Evolutionary conservation across 2,113 vertebrate species (phyloP).

Genomic region (Heteronetta atricapilla): DNA sequence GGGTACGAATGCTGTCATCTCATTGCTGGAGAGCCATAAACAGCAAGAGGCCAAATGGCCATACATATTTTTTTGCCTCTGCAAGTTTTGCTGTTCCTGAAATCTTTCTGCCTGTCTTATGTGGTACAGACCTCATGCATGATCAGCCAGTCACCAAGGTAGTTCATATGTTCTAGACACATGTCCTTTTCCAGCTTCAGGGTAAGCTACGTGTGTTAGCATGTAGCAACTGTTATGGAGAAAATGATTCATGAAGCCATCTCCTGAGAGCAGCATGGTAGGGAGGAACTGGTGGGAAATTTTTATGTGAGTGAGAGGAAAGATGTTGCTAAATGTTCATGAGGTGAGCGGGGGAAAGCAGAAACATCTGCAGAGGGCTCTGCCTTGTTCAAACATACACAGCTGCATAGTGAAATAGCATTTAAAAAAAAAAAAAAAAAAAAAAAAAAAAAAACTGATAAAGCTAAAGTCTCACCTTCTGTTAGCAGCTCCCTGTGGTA

Average conservation of each 20-base stretch:
- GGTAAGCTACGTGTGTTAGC: background rate
- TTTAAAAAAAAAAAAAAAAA: background rate
- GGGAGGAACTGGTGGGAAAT: background rate
- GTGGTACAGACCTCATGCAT: accelerated
- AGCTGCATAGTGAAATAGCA: background rate
- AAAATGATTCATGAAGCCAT: background rate
- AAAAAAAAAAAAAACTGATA: background rate
- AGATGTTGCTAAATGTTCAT: background rate
- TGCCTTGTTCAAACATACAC: background rate
- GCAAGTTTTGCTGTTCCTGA: background rate
- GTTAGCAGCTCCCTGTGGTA: background rate
- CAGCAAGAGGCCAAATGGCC: background rate
- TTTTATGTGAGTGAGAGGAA: background rate
- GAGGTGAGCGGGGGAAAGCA: background rate
- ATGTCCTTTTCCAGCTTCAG: background rate
- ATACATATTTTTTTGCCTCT: background rate
- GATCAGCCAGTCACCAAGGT: background rate
- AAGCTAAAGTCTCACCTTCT: background rate
- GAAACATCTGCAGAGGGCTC: background rate
- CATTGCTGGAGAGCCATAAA: background rate
- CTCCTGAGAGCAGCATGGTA: background rate
- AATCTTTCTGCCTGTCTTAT: background rate
- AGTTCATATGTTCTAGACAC: background rate
- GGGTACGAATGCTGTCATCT: background rate
- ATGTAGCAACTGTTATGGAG: background rate